Evolutionary conservation across 2,888 invertebrate species (phyloP), one percentile per base, ranked within the genome.

Genomic region (Rhaphigaster nebulosa): DNA sequence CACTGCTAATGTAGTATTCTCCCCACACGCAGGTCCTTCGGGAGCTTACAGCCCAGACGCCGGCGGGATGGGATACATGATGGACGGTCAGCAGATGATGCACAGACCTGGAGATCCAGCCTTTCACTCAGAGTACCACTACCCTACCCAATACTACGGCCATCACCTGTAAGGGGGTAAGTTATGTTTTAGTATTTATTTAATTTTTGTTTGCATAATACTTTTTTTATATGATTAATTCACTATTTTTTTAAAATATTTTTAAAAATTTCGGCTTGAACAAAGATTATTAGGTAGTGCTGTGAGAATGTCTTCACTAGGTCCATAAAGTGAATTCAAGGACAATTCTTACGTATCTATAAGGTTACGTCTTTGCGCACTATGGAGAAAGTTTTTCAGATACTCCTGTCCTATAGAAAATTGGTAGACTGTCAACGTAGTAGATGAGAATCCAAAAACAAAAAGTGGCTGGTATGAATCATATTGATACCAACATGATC

Each of bases 41-140:
- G 98, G 98, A 93, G 97, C 97, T 92, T 99, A 99, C 95, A 98
- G 98, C 95, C 98, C 98, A 93, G 99, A 99, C 94, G 98, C 97
- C 93, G 96, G 97, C 94, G 98, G 98, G 96, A 98, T 98, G 94
- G 98, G 98, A 95, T 98, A 98, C 97, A 98, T 98, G 98, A 98
- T 98, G 98, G 98, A 99, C 95, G 97, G 98, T 93, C 98, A 98
- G 95, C 98, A 98, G 98, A 98, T 98, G 97, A 98, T 98, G 95
- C 97, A 98, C 95, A 97, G 98, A 94, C 98, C 98, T 93, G 97
- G 97, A 93, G 98, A 98, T 95, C 97, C 98, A 91, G 96, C 97
- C 95, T 98, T 98, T 96, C 98, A 98, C 95, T 97, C 98, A 95
- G 97, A 98, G 94, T 98, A 98, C 95, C 97, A 98, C 95, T 98